A percentile compares a stretch with the other conserved stretches of the same genome.
Evolutionary conservation across 1,140 invertebrate genomes (phyloP).

Genomic region (Hirudo medicinalis): DNA sequence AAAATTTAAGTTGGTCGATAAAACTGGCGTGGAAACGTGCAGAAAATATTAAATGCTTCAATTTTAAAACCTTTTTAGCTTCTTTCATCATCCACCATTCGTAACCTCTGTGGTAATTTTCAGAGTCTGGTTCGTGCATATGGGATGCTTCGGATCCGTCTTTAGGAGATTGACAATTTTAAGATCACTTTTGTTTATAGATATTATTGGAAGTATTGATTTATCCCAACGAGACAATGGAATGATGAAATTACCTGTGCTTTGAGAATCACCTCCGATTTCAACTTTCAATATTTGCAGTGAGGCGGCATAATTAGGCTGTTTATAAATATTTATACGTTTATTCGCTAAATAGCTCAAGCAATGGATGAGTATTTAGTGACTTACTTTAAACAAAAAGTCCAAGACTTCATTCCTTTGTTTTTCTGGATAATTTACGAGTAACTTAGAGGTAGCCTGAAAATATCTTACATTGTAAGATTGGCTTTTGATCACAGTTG

Average conservation of each 20-base stretch:
- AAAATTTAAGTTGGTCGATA: too few species aligned
- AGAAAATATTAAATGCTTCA: too few species aligned
- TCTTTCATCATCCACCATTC: conserved; percentile 40
- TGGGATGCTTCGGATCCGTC: conserved; percentile 40
- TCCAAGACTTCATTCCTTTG: conserved; percentile 36
- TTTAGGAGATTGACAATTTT: too few species aligned
- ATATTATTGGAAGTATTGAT: too few species aligned
- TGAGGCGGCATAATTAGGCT: conserved; percentile 37
- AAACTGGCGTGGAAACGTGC: too few species aligned
- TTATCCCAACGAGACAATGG: too few species aligned
- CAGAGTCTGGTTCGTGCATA: conserved; percentile 36
- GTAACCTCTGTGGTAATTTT: conserved; percentile 38
- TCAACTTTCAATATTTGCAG: conserved; percentile 39
- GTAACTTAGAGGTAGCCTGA: conserved; percentile 37
- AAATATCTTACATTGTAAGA: too few species aligned
- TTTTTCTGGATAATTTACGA: conserved; percentile 35
- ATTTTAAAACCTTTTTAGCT: conserved; percentile 37
- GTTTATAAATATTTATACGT: too few species aligned
- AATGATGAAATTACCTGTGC: conserved; percentile 31
- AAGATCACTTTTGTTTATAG: too few species aligned
- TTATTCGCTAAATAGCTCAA: too few species aligned
- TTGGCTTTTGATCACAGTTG: too few species aligned
- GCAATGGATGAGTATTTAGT: too few species aligned
- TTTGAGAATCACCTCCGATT: conserved; percentile 38
- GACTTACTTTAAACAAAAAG: conserved; percentile 38